A percentile compares a stretch with the other conserved stretches of the same genome.
Evolutionary conservation across 2,888 invertebrate genomes (phyloP).

Genomic region (Amphiduros pacificus): DNA sequence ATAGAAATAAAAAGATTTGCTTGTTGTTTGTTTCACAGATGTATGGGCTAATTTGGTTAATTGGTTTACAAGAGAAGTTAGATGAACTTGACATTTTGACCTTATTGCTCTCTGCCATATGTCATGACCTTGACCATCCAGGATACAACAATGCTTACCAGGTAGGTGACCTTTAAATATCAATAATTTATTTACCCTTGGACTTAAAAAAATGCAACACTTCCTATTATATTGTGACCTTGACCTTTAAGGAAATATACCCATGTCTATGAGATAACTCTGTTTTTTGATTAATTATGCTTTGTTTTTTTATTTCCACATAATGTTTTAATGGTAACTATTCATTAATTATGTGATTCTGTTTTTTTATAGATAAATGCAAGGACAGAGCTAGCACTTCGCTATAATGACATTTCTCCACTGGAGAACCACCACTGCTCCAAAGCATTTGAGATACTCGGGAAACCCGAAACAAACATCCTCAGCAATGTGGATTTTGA

Average conservation of each 20-base stretch:
- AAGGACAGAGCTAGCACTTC: conserved; percentile 77
- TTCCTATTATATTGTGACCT: neutral
- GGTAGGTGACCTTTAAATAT: conserved; percentile 4
- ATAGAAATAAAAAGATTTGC: too few species aligned
- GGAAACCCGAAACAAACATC: conserved; percentile 48
- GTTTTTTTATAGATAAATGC: conserved; percentile 76
- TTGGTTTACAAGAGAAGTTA: conserved; percentile 71
- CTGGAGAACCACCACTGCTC: conserved; percentile 86
- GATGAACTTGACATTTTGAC: conserved; percentile 77
- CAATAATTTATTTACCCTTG: neutral
- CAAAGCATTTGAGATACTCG: conserved; percentile 73
- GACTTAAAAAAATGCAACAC: neutral
- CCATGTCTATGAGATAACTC: too few species aligned
- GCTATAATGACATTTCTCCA: conserved; percentile 84
- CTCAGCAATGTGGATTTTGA: conserved; percentile 43
- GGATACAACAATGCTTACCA: conserved; percentile 58
- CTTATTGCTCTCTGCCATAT: conserved; percentile 56
- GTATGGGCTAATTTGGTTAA: conserved; percentile 78
- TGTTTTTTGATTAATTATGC: too few species aligned
- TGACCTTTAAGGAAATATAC: too few species aligned
- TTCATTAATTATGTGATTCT: too few species aligned
- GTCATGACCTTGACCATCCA: conserved; percentile 59
- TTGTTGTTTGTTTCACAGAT: conserved; percentile 68
- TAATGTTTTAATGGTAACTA: too few species aligned
- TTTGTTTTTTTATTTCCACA: too few species aligned